A percentile compares a stretch with the other conserved stretches of the same genome.
Evolutionary conservation across 1,140 invertebrate genomes (phyloP).

Genomic region (Amyelois transitella): DNA sequence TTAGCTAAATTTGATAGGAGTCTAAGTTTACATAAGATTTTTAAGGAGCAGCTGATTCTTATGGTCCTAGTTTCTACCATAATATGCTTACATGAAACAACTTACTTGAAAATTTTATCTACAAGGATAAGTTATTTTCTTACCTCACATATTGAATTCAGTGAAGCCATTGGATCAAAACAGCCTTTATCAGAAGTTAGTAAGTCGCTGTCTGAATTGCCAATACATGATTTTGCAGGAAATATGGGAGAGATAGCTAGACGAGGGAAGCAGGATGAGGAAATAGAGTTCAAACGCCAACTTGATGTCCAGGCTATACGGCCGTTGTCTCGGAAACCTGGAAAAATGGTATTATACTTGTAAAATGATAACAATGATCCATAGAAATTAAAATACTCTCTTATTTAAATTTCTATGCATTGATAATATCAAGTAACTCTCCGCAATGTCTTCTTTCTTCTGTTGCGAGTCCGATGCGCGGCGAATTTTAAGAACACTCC

Average conservation of each 20-base stretch:
- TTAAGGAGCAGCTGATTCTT: too few species aligned
- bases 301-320: constrained; percentile 40
- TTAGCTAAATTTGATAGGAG: too few species aligned
- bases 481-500: too few species aligned
- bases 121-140: constrained; percentile 8
- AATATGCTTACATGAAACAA: too few species aligned
- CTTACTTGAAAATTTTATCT: background rate
- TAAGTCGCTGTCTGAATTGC: constrained; percentile 35
- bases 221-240: constrained; percentile 56
- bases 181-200: constrained; percentile 73
- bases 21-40: too few species aligned
- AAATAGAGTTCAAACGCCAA: constrained; percentile 61
- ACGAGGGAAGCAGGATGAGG: constrained; percentile 55
- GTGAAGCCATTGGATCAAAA: constrained; percentile 64
- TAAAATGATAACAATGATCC: background rate
- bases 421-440: too few species aligned
- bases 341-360: background rate
- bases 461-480: too few species aligned
- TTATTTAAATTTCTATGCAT: too few species aligned
- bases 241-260: constrained; percentile 73
- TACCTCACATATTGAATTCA: constrained; percentile 68
- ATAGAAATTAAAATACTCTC: too few species aligned
- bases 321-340: constrained; percentile 5
- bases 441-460: too few species aligned
- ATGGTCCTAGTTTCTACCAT: too few species aligned